Percentiles rank a stretch among this genome's conserved stretches.
These are phyloP conservation scores for Ptychoptera contaminata DNA, from an alignment of 2,888 invertebrate species.

Conservation along the genomic window DNA sequence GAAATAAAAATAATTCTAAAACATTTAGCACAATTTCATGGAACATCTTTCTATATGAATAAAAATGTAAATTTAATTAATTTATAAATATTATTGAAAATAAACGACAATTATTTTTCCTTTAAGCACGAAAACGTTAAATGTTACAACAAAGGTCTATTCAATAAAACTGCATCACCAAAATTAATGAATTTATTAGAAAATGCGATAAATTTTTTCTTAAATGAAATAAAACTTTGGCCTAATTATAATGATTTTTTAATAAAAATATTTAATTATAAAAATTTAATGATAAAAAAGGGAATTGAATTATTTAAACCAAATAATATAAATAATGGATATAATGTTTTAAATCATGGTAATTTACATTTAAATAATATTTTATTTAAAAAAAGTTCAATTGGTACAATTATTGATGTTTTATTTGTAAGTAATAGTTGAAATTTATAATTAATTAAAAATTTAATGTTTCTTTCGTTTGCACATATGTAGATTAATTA, in stretches of 20 bases:
- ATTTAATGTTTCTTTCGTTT: background rate
- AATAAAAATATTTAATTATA: slow-evolving; percentile 4
- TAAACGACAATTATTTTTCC: background rate
- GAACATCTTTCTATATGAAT: slow-evolving; percentile 30
- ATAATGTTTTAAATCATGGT: slow-evolving; percentile 30
- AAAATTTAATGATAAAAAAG: slow-evolving; percentile 2
- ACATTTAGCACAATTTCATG: slow-evolving; percentile 34
- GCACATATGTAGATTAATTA: slow-evolving; percentile 9
- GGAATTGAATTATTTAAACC: slow-evolving; percentile 6
- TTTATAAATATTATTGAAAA: too few relatives aligned
- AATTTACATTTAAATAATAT: slow-evolving; percentile 30
- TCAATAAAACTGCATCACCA: slow-evolving; percentile 1
- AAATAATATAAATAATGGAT: slow-evolving; percentile 10
- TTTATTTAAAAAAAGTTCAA: slow-evolving; percentile 20
- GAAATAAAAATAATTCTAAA: slow-evolving; percentile 26
- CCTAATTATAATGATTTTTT: background rate
- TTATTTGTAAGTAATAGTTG: slow-evolving; percentile 4
- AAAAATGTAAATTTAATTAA: slow-evolving; percentile 29
- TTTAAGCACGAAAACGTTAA: background rate
- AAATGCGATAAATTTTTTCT: slow-evolving; percentile 5
- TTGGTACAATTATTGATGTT: slow-evolving; percentile 4
- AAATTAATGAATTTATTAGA: slow-evolving; percentile 2
- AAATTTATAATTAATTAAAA: background rate
- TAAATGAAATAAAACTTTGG: slow-evolving; percentile 7
- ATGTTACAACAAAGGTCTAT: slow-evolving; percentile 5